These are phyloP conservation scores for Mycteria americana DNA, from an alignment of 2,797 vertebrate genomes.

Conservation along the genomic window DNA sequence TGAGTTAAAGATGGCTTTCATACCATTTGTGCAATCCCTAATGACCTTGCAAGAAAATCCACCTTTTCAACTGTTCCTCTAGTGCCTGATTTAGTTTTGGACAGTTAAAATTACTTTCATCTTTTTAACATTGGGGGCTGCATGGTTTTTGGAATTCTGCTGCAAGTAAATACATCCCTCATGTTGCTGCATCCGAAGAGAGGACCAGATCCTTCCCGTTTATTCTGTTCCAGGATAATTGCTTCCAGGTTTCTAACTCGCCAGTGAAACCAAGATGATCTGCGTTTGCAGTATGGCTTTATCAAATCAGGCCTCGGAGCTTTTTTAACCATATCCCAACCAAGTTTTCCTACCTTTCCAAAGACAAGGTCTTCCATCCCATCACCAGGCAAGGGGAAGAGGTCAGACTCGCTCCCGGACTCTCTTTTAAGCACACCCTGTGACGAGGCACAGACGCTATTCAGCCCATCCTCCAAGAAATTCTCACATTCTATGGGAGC, in stretches of 20 bases:
- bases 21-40: not conserved
- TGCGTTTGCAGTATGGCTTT: not conserved
- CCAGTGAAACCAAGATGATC: not conserved
- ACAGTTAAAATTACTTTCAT: not conserved
- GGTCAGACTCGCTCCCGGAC: conserved; percentile 84
- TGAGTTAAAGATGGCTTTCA: not conserved
- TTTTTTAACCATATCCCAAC: not conserved
- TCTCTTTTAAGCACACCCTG: conserved; percentile 72
- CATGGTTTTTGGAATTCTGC: not conserved
- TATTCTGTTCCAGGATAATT: not conserved
- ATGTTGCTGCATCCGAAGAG: not conserved
- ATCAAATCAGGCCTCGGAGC: not conserved
- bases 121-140: not conserved
- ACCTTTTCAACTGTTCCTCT: not conserved
- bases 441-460: conserved; percentile 69
- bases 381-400: conserved; percentile 78
- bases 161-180: conserved; percentile 14
- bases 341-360: conserved; percentile 81
- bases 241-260: not conserved
- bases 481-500: conserved; percentile 77
- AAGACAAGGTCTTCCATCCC: conserved; percentile 83
- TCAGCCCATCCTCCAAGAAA: conserved; percentile 76
- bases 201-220: not conserved
- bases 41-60: not conserved
- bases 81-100: not conserved